Evolutionary conservation across 2,113 vertebrate species (phyloP).

Genomic region (Talpa occidentalis): DNA sequence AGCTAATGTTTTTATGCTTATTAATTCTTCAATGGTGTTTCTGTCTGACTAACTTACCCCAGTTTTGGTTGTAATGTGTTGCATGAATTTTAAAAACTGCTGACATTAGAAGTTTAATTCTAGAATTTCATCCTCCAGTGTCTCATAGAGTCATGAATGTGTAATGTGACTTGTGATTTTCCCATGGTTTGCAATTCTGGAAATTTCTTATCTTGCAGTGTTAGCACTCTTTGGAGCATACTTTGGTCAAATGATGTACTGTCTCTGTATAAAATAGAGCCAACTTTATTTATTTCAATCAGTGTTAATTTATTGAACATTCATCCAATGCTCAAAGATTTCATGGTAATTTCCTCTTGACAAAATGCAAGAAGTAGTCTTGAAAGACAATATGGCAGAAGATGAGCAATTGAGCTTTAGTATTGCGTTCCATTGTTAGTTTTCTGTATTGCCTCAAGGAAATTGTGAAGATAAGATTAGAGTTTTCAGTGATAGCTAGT

Average conservation of each 20-base stretch:
- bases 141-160: neutral
- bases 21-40: neutral
- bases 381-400: neutral
- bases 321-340: neutral
- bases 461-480: neutral
- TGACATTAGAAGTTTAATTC: neutral
- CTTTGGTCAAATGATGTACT: neutral
- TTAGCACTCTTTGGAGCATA: neutral
- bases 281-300: neutral
- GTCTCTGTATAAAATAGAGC: slow-evolving; percentile 16
- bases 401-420: neutral
- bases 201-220: neutral
- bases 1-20: neutral
- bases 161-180: neutral
- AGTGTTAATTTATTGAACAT: neutral
- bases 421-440: neutral
- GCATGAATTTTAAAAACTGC: neutral
- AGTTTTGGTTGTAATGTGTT: neutral
- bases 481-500: neutral
- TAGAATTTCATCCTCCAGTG: neutral
- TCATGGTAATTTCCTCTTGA: neutral
- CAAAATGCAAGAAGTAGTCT: neutral
- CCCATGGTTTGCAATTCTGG: neutral
- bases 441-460: neutral
- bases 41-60: neutral